Percentiles rank a stretch among this genome's conserved stretches.
phyloP scores from a whole-genome alignment of 30 jellyfish, hydroid and myxozoan species.

The Turritopsis rubra region DNA sequence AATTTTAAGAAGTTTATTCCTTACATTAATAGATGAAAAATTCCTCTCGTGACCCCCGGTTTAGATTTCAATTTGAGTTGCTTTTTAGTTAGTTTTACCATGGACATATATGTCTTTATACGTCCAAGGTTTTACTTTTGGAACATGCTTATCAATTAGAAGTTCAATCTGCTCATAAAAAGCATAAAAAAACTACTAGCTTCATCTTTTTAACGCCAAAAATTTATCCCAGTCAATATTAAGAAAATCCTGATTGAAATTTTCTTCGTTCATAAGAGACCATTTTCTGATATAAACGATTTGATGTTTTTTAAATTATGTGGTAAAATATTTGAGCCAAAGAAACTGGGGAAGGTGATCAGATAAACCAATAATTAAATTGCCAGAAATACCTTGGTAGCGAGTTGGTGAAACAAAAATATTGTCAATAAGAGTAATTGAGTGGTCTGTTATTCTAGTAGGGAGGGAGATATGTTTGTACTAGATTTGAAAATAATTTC shows the following conservation, averaged over 20 bases:
- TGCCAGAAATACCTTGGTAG: slow-evolving; percentile 6
- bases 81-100: slow-evolving; percentile 2
- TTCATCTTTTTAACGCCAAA: no score
- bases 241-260: no score
- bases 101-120: no score
- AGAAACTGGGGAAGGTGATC: slow-evolving; percentile 5
- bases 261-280: background rate
- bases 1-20: slow-evolving; percentile 1
- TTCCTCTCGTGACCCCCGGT: background rate
- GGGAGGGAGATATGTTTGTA: slow-evolving; percentile 8
- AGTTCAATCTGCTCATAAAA: no score
- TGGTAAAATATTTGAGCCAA: background rate
- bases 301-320: background rate
- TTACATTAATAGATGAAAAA: slow-evolving; percentile 1
- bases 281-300: slow-evolving; percentile 7
- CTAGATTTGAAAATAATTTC: no score
- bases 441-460: slow-evolving; percentile 6
- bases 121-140: no score
- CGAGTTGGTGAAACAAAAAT: slow-evolving; percentile 5
- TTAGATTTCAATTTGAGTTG: background rate
- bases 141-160: slow-evolving; percentile 7
- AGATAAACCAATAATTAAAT: background rate
- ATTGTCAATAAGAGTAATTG: background rate
- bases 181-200: no score
- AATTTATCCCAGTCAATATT: no score